These are phyloP conservation scores for Hyperoplus immaculatus DNA, from an alignment of 2,797 vertebrate species.

Conservation along the genomic window DNA sequence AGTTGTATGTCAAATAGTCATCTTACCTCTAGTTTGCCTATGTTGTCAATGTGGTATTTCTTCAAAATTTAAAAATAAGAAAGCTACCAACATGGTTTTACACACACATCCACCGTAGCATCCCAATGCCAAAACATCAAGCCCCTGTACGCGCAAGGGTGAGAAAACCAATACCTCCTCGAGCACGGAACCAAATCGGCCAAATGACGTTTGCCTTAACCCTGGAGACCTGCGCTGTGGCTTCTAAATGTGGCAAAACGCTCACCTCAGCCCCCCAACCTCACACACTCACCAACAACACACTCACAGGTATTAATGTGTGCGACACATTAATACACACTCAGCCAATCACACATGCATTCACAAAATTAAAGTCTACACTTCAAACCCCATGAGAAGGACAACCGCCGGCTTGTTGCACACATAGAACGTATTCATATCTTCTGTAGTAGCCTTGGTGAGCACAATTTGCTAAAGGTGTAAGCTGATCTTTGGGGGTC, in stretches of 20 bases:
- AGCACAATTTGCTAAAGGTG: constrained; percentile 70
- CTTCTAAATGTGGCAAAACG: constrained; percentile 36
- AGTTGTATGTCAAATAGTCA: neutral
- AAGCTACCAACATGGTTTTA: neutral
- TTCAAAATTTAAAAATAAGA: constrained; percentile 32
- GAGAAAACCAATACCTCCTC: constrained; percentile 39
- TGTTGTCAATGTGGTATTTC: constrained; percentile 6
- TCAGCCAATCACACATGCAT: constrained; percentile 43
- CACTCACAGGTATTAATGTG: constrained; percentile 21
- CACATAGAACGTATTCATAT: constrained; percentile 75
- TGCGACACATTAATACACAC: constrained; percentile 25
- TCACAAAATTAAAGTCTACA: constrained; percentile 49
- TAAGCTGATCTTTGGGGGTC: constrained; percentile 72
- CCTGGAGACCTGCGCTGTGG: constrained; percentile 26
- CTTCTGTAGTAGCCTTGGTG: constrained; percentile 64
- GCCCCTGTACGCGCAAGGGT: constrained; percentile 3
- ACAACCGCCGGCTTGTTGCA: constrained; percentile 65
- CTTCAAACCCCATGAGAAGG: constrained; percentile 55
- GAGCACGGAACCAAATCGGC: constrained; percentile 10
- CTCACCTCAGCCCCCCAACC: constrained; percentile 10
- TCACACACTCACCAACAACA: constrained; percentile 3
- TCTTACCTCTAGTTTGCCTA: constrained; percentile 1
- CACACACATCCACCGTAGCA: neutral
- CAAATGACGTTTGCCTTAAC: constrained; percentile 42
- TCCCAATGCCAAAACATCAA: constrained; percentile 14